Evolutionary conservation across 2,113 vertebrate species (phyloP).

Genomic region (Maylandia zebra): DNA sequence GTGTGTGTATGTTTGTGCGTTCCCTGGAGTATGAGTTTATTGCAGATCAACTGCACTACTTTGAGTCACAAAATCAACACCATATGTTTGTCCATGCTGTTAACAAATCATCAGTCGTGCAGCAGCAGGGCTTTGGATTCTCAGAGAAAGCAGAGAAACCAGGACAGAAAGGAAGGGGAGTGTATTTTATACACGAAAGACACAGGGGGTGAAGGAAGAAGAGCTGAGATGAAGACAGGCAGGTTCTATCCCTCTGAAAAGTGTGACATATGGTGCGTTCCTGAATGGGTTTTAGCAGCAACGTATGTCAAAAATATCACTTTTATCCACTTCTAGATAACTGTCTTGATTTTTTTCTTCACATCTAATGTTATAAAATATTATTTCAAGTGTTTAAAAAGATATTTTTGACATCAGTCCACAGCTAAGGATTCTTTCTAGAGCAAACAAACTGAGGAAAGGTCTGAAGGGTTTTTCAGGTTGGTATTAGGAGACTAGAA

Average conservation of each 20-base stretch:
- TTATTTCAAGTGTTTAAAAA: background rate
- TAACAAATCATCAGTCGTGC: background rate
- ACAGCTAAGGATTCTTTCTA: background rate
- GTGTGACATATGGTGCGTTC: background rate
- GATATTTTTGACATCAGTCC: background rate
- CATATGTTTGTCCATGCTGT: slow-evolving; percentile 16
- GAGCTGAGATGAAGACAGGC: background rate
- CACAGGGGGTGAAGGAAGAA: background rate
- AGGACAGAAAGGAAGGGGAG: background rate
- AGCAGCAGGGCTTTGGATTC: background rate
- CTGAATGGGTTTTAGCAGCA: background rate
- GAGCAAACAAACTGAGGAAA: background rate
- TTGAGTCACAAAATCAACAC: slow-evolving; percentile 26
- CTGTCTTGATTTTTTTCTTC: accelerated
- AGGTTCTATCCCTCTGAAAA: background rate
- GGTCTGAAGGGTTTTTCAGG: background rate
- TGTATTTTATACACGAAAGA: background rate
- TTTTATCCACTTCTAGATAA: background rate
- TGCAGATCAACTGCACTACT: background rate
- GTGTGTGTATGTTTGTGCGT: background rate
- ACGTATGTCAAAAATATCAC: background rate
- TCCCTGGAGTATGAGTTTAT: background rate
- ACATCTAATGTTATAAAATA: background rate
- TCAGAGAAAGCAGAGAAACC: background rate
- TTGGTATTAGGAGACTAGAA: background rate